phyloP scores from a whole-genome alignment of 2,797 vertebrate species.

The Bradypodion ventrale region DNA sequence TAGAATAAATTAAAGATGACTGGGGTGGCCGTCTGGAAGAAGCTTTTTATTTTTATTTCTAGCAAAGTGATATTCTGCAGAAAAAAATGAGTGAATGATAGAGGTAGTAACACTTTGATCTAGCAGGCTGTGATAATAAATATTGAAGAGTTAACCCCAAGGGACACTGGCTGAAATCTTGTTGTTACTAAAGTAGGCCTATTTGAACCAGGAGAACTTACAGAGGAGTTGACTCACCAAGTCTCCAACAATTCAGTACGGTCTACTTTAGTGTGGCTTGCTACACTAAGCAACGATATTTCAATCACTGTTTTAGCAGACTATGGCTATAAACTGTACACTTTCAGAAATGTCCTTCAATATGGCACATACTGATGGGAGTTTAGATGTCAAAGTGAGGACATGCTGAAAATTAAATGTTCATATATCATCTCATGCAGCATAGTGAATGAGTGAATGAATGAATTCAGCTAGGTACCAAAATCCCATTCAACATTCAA shows the following conservation, averaged over 20 bases:
- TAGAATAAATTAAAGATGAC: neutral
- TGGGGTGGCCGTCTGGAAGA: neutral
- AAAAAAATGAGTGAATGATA: neutral
- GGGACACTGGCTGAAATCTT: neutral
- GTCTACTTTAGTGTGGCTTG: too few relatives aligned
- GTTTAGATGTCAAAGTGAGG: neutral
- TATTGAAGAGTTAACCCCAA: neutral
- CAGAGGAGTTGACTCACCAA: too few relatives aligned
- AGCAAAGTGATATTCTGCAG: neutral
- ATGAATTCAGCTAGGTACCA: neutral
- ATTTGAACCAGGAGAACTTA: too few relatives aligned
- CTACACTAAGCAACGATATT: too few relatives aligned
- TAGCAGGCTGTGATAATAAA: neutral
- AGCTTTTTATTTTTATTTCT: neutral
- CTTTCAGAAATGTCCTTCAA: neutral
- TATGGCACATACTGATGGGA: neutral
- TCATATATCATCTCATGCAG: neutral
- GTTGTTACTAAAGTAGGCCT: too few relatives aligned
- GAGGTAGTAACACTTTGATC: neutral
- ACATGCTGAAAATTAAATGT: neutral
- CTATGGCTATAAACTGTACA: neutral
- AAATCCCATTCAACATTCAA: conserved; percentile 26
- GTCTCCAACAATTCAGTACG: too few relatives aligned
- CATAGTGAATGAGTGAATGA: neutral
- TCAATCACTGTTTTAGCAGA: neutral